These are phyloP conservation scores for Sclerurus mexicanus DNA, from an alignment of 2,113 vertebrate species.

Conservation along the genomic window DNA sequence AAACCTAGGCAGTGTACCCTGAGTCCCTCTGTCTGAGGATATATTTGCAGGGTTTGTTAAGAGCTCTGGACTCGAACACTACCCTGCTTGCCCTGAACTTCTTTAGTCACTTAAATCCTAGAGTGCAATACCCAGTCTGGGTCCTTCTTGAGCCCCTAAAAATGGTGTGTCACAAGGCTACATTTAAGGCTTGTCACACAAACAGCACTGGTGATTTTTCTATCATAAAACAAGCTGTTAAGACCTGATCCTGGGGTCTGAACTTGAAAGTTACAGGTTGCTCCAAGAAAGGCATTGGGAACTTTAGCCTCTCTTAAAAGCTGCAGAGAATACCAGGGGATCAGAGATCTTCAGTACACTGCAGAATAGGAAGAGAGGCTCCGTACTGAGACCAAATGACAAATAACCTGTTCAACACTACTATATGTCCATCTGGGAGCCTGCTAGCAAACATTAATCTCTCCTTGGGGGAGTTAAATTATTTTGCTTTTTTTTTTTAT, in stretches of 20 bases:
- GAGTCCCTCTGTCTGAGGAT: no score
- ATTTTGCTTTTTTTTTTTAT: background rate
- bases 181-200: accelerated
- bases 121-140: background rate
- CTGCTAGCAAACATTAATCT: background rate
- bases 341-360: background rate
- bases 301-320: background rate
- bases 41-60: background rate
- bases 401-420: background rate
- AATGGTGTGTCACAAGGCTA: background rate
- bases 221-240: background rate
- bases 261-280: background rate
- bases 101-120: background rate
- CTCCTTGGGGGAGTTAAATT: background rate
- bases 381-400: background rate
- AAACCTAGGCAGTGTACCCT: background rate
- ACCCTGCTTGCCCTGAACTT: background rate
- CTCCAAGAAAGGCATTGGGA: background rate
- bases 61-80: background rate
- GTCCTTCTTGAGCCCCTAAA: background rate
- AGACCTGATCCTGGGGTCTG: background rate
- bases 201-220: background rate
- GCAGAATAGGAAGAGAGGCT: background rate
- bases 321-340: background rate
- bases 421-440: background rate